Conservation (phyloP, 1,140 invertebrate genomes). For the Galleria mellonella region DNA sequence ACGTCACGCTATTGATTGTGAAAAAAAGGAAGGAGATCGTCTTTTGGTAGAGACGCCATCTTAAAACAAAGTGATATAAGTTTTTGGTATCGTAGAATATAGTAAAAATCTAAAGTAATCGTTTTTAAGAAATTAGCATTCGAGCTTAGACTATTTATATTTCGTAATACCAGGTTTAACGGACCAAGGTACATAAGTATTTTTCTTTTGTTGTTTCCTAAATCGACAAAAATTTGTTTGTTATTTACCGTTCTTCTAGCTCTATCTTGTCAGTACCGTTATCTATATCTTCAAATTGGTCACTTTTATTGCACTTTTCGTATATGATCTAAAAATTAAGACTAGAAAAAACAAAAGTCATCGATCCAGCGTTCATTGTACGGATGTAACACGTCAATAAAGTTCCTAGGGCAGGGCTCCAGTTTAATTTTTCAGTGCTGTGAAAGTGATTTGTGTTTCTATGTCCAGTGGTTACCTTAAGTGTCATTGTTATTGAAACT, state of each 20-base stretch:
- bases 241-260: slow-evolving; percentile 62
- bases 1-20: slow-evolving; percentile 73
- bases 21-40: slow-evolving; percentile 57
- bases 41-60: slow-evolving; percentile 72
- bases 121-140: slow-evolving; percentile 49
- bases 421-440: slow-evolving; percentile 45
- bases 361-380: slow-evolving; percentile 58
- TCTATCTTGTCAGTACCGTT: slow-evolving; percentile 56
- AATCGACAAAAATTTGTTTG: slow-evolving; percentile 53
- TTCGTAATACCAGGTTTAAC: slow-evolving; percentile 46
- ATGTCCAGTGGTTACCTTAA: slow-evolving; percentile 3
- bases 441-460: slow-evolving; percentile 46
- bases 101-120: slow-evolving; percentile 70
- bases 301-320: slow-evolving; percentile 12
- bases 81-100: slow-evolving; percentile 67
- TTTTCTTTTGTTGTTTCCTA: slow-evolving; percentile 52
- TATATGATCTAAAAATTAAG: slow-evolving; percentile 20
- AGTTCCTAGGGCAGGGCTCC: slow-evolving; percentile 61
- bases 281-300: slow-evolving; percentile 27
- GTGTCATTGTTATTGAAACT: background rate
- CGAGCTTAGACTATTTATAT: slow-evolving; percentile 57
- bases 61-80: slow-evolving; percentile 74
- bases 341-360: slow-evolving; percentile 31
- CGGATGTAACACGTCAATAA: slow-evolving; percentile 73
- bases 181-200: slow-evolving; percentile 68